phyloP scores from a whole-genome alignment of 2,888 invertebrate species.

The Eretmocerus hayati region DNA sequence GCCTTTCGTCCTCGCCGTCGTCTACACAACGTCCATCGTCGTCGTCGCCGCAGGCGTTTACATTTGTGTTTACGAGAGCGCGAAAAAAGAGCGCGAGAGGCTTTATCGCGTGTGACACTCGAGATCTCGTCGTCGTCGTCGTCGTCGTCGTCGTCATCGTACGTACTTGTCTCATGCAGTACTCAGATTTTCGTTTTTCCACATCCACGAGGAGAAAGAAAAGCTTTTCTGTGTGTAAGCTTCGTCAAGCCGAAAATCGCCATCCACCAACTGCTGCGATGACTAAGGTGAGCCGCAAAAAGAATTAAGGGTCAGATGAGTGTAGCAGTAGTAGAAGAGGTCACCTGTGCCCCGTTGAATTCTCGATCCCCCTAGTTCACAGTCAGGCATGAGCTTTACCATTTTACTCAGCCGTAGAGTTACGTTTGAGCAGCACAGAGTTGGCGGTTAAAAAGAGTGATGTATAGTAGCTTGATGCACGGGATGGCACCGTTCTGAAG shows the following conservation, averaged over 20 bases:
- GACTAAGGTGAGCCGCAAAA: no score
- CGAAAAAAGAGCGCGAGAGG: slow-evolving; percentile 3
- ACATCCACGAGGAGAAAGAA: slow-evolving; percentile 16
- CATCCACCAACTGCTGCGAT: slow-evolving; percentile 15
- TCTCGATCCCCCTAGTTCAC: no score
- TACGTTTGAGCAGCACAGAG: background rate
- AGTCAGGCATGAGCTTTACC: no score
- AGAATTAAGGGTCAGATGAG: no score
- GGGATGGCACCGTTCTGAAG: slow-evolving; percentile 25
- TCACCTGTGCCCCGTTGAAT: no score
- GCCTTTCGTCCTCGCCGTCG: no score
- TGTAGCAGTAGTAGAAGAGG: no score
- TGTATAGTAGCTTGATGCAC: slow-evolving; percentile 25
- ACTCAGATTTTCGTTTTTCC: no score
- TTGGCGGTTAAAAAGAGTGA: slow-evolving; percentile 21
- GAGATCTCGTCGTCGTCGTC: slow-evolving; percentile 16
- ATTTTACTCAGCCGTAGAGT: no score
- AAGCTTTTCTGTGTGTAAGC: slow-evolving; percentile 5
- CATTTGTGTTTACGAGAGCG: slow-evolving; percentile 10
- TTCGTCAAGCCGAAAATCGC: slow-evolving; percentile 32
- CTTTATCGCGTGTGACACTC: slow-evolving; percentile 17
- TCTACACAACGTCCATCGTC: no score
- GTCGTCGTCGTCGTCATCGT: no score
- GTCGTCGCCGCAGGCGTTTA: slow-evolving; percentile 4
- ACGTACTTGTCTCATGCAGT: background rate